These are phyloP conservation scores for Erynnis tages DNA, from an alignment of 2,888 invertebrate species.

Conservation along the genomic window DNA sequence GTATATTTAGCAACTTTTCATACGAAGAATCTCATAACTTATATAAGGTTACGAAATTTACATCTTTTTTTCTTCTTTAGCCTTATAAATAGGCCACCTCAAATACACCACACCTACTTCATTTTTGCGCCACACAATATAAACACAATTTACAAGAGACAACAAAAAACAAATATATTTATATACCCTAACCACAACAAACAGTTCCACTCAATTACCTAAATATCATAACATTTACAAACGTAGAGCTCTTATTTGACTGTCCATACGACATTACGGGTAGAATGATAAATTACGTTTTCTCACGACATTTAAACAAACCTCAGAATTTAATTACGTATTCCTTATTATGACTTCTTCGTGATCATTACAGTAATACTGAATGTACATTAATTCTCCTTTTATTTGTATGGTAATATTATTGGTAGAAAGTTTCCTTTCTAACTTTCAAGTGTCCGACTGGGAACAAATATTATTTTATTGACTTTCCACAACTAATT, in stretches of 20 bases:
- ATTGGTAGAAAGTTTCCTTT: conserved; percentile 37
- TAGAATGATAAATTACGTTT: conserved; percentile 27
- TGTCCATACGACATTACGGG: background rate
- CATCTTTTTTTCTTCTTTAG: too few relatives aligned
- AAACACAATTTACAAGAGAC: background rate
- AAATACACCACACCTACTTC: too few relatives aligned
- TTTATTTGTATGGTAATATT: conserved; percentile 34
- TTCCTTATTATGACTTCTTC: conserved; percentile 27
- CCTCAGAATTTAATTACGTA: conserved; percentile 26
- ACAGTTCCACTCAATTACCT: too few relatives aligned
- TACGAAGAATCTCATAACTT: too few relatives aligned
- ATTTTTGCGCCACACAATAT: too few relatives aligned
- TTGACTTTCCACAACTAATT: conserved; percentile 33
- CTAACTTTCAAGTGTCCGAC: conserved; percentile 31
- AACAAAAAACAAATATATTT: too few relatives aligned
- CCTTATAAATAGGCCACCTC: too few relatives aligned
- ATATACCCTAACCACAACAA: too few relatives aligned
- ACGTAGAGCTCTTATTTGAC: background rate
- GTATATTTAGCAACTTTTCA: too few relatives aligned
- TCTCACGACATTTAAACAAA: conserved; percentile 29
- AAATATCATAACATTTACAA: conserved; percentile 17
- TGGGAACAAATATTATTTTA: conserved; percentile 31
- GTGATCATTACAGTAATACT: conserved; percentile 23
- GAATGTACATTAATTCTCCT: conserved; percentile 31
- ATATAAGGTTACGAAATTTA: too few relatives aligned